phyloP scores from a whole-genome alignment of 1,140 invertebrate genomes.

The Drosophila guanche region DNA sequence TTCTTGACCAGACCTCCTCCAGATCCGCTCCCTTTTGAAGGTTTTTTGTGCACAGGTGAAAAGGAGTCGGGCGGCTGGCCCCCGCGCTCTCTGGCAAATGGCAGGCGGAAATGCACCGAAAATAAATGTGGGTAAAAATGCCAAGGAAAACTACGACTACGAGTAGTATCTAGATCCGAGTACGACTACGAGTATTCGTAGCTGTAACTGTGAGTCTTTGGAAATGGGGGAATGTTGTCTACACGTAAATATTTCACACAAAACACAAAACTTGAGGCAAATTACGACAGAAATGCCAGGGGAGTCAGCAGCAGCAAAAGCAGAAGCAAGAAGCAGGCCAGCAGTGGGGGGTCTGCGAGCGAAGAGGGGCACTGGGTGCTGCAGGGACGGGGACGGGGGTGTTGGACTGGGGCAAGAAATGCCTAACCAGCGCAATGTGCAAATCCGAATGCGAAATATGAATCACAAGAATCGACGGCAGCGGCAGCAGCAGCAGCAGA shows the following conservation, averaged over 20 bases:
- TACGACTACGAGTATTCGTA: too few species aligned
- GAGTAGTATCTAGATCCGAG: background rate
- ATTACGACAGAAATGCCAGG: conserved; percentile 37
- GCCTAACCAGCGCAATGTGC: conserved; percentile 75
- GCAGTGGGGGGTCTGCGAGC: too few species aligned
- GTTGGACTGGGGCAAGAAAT: conserved; percentile 36
- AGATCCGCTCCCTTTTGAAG: too few species aligned
- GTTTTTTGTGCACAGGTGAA: conserved; percentile 13
- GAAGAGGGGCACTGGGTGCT: too few species aligned
- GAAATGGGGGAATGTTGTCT: conserved; percentile 36
- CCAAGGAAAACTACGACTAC: conserved; percentile 44
- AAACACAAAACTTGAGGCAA: conserved; percentile 36
- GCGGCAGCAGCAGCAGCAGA: conserved; percentile 15
- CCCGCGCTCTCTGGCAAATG: conserved; percentile 39
- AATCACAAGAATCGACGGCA: conserved; percentile 51
- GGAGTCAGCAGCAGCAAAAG: too few species aligned
- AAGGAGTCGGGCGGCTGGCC: background rate
- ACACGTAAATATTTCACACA: conserved; percentile 68
- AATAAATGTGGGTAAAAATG: conserved; percentile 78
- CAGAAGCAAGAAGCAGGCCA: too few species aligned
- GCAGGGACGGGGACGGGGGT: background rate
- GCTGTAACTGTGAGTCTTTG: background rate
- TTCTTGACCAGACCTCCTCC: too few species aligned
- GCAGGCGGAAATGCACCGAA: conserved; percentile 73
- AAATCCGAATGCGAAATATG: conserved; percentile 57